Base-by-base conservation (phyloP, 2,113 vertebrate species). In the Paralichthys olivaceus region DNA sequence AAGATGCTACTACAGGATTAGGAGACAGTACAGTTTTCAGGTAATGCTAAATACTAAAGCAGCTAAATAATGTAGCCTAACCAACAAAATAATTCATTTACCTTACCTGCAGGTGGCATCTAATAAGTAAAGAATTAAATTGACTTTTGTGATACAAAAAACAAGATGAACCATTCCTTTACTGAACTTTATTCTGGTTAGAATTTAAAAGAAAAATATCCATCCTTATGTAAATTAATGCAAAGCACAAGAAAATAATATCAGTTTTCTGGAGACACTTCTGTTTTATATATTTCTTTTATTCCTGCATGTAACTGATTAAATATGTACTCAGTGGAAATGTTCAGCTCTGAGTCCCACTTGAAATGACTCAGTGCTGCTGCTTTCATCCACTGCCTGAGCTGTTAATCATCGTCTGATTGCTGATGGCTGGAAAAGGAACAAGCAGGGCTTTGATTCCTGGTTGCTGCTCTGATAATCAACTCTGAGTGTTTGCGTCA, bases 361-460 rank as follows among this genome's bases (percentile, higher is more conserved):
- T 47, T 43, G 15, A 15, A 8, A 60, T 75, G 70, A 71, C 25
- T 82, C 67, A 72, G 25, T 54, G 40, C 25, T 74, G 45, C 69
- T 66, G 51, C 12, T 64, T 69, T 53, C 58, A 13, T 28, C 51
- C 63, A 72, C 66, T 17, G 34, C 47, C 29, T 62, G 0, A n/a
- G 70, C 1, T 0, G 37, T n/a, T 81, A 47, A 75, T 79, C 81
- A 73, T 40, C 14, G 1, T 11, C 70, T 51, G 67, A 78, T 74
- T 75, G 70, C 59, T 51, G 70, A 51, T 17, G 11, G 69, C 5
- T 37, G 28, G 25, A 40, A 65, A 62, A n/a, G n/a, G 25, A 56
- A 23, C 9, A 49, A 75, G 70, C 57, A 63, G 37, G 25, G 53
- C 26, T 72, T n/a, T 60, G 68, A 63, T 68, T 75, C 29, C 70